A percentile compares a stretch with the other conserved stretches of the same genome.
These are phyloP conservation scores for Limnephilus lunatus DNA, from an alignment of 2,888 invertebrate genomes.

Conservation along the genomic window DNA sequence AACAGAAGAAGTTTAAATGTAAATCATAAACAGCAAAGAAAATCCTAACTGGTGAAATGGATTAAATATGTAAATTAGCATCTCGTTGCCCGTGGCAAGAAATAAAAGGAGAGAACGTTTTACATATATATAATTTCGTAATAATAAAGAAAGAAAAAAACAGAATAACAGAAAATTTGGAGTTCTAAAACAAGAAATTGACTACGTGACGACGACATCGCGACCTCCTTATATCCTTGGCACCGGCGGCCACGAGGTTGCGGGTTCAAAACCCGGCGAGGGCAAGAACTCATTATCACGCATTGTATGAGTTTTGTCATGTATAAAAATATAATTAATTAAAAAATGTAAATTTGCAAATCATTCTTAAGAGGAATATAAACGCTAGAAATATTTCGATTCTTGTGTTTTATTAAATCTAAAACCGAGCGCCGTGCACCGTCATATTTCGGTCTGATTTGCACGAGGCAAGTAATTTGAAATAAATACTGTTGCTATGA, in stretches of 20 bases:
- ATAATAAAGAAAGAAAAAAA: too few species aligned
- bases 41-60: not conserved
- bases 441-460: too few species aligned
- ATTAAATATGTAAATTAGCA: not conserved
- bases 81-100: not conserved
- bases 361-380: too few species aligned
- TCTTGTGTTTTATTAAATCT: too few species aligned
- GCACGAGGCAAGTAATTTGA: too few species aligned
- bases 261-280: not conserved
- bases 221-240: not conserved
- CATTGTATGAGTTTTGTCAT: not conserved
- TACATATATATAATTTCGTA: not conserved
- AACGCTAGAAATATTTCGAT: too few species aligned
- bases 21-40: not conserved
- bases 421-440: too few species aligned
- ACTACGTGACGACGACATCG: not conserved
- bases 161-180: too few species aligned
- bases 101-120: not conserved
- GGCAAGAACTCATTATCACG: not conserved
- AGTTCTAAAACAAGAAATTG: not conserved
- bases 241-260: not conserved
- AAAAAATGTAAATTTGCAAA: too few species aligned
- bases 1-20: not conserved
- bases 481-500: too few species aligned
- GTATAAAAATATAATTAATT: too few species aligned